These are phyloP conservation scores for Cynoglossus semilaevis DNA, from an alignment of 2,113 vertebrate genomes.

Conservation along the genomic window DNA sequence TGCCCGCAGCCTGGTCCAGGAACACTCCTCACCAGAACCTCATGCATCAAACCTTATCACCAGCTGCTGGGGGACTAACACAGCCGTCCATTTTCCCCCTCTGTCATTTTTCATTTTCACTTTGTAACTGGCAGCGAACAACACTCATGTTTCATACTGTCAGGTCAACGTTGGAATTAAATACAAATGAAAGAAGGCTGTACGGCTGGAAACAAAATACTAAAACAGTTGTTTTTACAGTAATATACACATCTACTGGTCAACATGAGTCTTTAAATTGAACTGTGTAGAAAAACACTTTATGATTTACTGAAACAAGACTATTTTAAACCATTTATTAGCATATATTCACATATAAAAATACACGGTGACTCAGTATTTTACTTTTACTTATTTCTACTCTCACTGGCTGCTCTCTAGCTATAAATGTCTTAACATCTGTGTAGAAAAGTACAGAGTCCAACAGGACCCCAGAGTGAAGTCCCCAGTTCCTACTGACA, in stretches of 20 bases:
- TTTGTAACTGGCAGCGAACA: background rate
- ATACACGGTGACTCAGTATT: too few species aligned
- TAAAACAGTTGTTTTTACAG: too few species aligned
- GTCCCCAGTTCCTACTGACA: too few species aligned
- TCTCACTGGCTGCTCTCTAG: background rate
- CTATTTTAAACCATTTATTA: too few species aligned
- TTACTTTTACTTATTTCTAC: background rate
- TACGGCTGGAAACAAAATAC: background rate
- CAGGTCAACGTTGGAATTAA: background rate
- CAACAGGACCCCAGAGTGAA: too few species aligned
- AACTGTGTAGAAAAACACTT: too few species aligned
- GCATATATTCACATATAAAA: too few species aligned
- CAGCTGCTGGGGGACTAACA: conserved; percentile 2
- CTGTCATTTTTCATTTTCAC: conserved; percentile 10
- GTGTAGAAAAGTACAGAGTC: too few species aligned
- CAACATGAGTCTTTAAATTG: too few species aligned
- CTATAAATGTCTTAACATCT: too few species aligned
- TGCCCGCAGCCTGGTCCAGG: conserved; percentile 13
- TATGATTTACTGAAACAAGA: too few species aligned
- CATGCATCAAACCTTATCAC: conserved; percentile 24
- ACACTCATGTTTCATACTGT: background rate
- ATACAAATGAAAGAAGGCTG: background rate
- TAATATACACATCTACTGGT: too few species aligned
- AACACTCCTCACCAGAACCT: background rate
- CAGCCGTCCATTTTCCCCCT: background rate